Percentiles rank a stretch among this genome's conserved stretches.
Evolutionary conservation across 2,797 vertebrate species (phyloP).

Genomic region (Menidia menidia): DNA sequence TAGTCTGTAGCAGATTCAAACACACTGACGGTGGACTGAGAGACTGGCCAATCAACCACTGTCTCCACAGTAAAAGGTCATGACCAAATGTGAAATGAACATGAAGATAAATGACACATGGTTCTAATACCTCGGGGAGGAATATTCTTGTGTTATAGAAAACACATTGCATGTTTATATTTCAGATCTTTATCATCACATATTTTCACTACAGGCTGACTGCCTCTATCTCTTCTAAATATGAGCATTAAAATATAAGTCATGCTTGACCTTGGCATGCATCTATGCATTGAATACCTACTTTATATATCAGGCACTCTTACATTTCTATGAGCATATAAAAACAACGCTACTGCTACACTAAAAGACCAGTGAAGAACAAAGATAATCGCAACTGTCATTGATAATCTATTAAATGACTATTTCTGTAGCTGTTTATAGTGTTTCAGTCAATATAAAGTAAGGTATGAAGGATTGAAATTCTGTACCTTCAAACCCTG

Average conservation of each 20-base stretch:
- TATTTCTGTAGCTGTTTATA: slow-evolving; percentile 17
- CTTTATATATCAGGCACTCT: slow-evolving; percentile 25
- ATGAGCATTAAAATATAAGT: slow-evolving; percentile 34
- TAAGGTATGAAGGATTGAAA: slow-evolving; percentile 4
- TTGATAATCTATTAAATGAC: slow-evolving; percentile 2
- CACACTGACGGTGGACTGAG: slow-evolving; percentile 59
- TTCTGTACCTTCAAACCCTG: slow-evolving; percentile 26
- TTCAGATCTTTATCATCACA: slow-evolving; percentile 59
- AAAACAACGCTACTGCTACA: slow-evolving; percentile 9
- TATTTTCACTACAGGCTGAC: slow-evolving; percentile 29
- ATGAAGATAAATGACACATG: slow-evolving; percentile 77
- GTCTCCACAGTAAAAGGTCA: slow-evolving; percentile 78
- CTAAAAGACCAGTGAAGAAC: neutral
- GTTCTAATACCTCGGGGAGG: slow-evolving; percentile 48
- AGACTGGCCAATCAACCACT: slow-evolving; percentile 75
- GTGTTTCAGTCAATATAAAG: slow-evolving; percentile 24
- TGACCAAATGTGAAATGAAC: slow-evolving; percentile 80
- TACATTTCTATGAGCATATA: slow-evolving; percentile 34
- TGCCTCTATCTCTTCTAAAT: slow-evolving; percentile 42
- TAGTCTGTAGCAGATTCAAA: slow-evolving; percentile 64
- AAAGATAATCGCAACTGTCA: neutral
- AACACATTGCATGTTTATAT: slow-evolving; percentile 61
- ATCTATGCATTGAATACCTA: slow-evolving; percentile 26
- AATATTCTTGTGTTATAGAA: slow-evolving; percentile 57
- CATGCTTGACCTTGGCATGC: slow-evolving; percentile 46